Evolutionary conservation across 2,888 invertebrate species (phyloP), one percentile per base, ranked within the genome.

Genomic region (Drosophila siamana): DNA sequence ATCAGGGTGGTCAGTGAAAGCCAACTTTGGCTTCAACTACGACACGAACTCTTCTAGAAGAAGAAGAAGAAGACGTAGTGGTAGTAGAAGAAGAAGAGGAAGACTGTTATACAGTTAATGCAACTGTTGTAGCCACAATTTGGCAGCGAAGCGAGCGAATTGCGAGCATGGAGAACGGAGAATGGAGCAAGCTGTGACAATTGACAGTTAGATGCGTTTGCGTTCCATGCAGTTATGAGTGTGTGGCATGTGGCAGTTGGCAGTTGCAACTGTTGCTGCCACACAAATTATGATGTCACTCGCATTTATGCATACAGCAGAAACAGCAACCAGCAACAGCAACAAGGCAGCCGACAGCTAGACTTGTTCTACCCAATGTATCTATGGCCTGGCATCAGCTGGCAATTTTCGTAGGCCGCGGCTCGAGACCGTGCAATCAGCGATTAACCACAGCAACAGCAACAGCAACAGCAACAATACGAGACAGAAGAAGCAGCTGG

Each of bases 181-280:
- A 19, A 19, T 19, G 65, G 65, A 76, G 74, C 79, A 68, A 74
- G 67, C 74, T 73, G 56, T 78, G 55, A 78, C 74, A 74, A 69
- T 76, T 88, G 86, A 88, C 82, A 88, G 82, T 83, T 83, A 86
- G 73, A 69, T 86, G 82, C 86, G 80, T 88, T 59, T 59, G 24
- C 24, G 24, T 26, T 26, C 6, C 47, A 54, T 78, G 47, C 74
- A 60, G 78, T 76, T 76, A 76, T 54, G 36, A 38, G 13, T 3
- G 19, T 38, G 36, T 38, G 33, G 33, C 33, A 33, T 33, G 33
- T n/a, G 30, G 30, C 30, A 30, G 9, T 41, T 57, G 50, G 44
- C 28, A 60, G 54, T 47, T 62, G 52, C 47, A 48, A 56, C 52
- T 26, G 51, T 47, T 38, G 52, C 66, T 36, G 44, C 67, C 36